phyloP scores from a whole-genome alignment of 2,113 vertebrate genomes.

The Ctenomys sociabilis region DNA sequence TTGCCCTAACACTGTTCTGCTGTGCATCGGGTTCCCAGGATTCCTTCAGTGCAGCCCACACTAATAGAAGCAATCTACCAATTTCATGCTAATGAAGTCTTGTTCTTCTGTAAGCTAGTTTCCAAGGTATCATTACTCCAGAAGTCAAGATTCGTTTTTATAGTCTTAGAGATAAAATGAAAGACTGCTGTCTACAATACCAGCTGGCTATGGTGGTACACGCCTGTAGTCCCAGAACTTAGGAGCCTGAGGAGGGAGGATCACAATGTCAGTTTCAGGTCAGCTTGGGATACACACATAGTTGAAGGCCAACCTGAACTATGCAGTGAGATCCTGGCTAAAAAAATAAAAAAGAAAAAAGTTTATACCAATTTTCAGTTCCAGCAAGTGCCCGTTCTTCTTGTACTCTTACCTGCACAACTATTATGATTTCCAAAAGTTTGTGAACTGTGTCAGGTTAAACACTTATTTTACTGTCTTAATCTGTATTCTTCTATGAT shows the following conservation, averaged over 20 bases:
- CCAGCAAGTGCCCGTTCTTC: not conserved
- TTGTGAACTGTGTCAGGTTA: slow-evolving; percentile 5
- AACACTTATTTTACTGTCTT: slow-evolving; percentile 13
- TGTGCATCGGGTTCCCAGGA: not conserved
- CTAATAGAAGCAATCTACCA: not conserved
- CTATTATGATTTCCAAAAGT: not conserved
- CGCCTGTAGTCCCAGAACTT: not conserved
- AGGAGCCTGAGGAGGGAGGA: not conserved
- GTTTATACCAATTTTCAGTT: not conserved
- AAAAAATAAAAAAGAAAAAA: not conserved
- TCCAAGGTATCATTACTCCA: not conserved
- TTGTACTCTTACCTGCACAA: not conserved
- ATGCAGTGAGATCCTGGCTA: not conserved
- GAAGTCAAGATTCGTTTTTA: slow-evolving; percentile 4
- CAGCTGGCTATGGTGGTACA: not conserved
- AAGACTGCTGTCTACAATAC: slow-evolving; percentile 18
- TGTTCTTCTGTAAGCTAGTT: not conserved
- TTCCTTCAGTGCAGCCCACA: not conserved
- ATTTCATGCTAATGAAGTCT: not conserved
- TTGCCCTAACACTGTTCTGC: not conserved
- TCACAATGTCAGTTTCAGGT: too few relatives aligned
- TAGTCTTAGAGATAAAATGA: not conserved
- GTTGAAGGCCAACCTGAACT: not conserved
- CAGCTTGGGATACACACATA: not conserved
- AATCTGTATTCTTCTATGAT: not conserved